Percentiles rank a stretch among this genome's conserved stretches.
These are phyloP conservation scores for Coregonus ussuriensis DNA, from an alignment of 2,797 vertebrate species.

Conservation along the genomic window DNA sequence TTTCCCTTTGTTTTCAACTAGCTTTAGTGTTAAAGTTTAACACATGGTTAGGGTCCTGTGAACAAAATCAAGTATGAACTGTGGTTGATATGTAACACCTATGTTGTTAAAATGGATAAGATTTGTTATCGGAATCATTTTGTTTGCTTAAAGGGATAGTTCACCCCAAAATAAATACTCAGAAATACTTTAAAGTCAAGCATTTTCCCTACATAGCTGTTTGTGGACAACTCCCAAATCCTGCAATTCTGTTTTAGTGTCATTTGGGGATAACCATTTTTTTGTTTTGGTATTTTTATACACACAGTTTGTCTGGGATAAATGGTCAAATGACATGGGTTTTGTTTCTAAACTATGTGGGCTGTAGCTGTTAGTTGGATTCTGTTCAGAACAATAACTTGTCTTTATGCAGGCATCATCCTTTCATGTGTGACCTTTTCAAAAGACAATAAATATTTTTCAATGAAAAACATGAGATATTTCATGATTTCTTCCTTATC, in stretches of 20 bases:
- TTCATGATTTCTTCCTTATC: too few relatives aligned
- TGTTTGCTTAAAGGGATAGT: slow-evolving; percentile 35
- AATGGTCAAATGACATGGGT: neutral
- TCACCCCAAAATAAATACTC: slow-evolving; percentile 16
- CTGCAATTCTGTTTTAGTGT: neutral
- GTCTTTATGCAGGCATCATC: neutral
- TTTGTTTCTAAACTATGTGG: neutral
- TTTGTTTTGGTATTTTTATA: neutral
- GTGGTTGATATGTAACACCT: slow-evolving; percentile 28
- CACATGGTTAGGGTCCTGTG: neutral
- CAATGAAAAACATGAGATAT: neutral
- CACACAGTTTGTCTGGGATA: neutral
- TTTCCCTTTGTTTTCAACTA: neutral
- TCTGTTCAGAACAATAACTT: neutral
- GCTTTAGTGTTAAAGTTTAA: neutral
- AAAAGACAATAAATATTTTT: slow-evolving; percentile 46
- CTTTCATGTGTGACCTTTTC: slow-evolving; percentile 20
- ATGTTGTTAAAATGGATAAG: slow-evolving; percentile 17
- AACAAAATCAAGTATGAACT: slow-evolving; percentile 13
- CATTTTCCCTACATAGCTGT: neutral
- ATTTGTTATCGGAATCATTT: slow-evolving; percentile 29
- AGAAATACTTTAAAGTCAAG: neutral
- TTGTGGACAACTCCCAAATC: neutral
- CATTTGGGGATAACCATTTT: neutral
- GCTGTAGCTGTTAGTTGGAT: neutral